Evolutionary conservation across 2,113 vertebrate species (phyloP).

Genomic region (Bos javanicus): DNA sequence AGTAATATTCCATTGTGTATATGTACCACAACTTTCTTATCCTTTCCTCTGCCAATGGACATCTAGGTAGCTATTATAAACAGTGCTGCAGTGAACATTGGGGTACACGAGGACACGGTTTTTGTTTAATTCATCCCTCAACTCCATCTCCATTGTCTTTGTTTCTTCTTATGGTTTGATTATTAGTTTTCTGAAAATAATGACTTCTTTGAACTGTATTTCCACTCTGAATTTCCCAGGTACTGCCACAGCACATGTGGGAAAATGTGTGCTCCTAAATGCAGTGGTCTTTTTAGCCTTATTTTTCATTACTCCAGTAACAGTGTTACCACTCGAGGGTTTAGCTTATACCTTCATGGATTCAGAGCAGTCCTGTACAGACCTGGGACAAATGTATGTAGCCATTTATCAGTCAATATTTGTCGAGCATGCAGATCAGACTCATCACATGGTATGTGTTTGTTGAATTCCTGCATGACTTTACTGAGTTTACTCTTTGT

Average conservation of each 20-base stretch:
- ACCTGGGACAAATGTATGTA: neutral
- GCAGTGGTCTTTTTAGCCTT: neutral
- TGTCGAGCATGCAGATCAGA: neutral
- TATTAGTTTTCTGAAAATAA: neutral
- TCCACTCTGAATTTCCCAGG: neutral
- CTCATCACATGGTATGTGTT: neutral
- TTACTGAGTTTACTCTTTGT: neutral
- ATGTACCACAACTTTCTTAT: neutral
- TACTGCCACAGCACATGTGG: neutral
- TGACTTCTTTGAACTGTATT: neutral
- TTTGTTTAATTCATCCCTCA: neutral
- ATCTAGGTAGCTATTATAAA: neutral
- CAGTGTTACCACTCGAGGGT: neutral
- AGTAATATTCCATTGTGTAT: neutral
- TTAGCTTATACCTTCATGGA: neutral
- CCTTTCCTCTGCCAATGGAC: neutral
- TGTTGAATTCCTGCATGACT: neutral
- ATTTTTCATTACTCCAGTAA: neutral
- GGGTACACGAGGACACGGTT: neutral
- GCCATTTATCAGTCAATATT: neutral
- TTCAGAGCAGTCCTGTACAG: neutral
- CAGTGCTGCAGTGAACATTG: neutral
- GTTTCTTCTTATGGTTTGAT: neutral
- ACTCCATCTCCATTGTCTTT: neutral
- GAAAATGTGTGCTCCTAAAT: neutral